Evolutionary conservation across 2,113 vertebrate species (phyloP), one percentile per base, ranked within the genome.

Genomic region (Crotalus helleri): DNA sequence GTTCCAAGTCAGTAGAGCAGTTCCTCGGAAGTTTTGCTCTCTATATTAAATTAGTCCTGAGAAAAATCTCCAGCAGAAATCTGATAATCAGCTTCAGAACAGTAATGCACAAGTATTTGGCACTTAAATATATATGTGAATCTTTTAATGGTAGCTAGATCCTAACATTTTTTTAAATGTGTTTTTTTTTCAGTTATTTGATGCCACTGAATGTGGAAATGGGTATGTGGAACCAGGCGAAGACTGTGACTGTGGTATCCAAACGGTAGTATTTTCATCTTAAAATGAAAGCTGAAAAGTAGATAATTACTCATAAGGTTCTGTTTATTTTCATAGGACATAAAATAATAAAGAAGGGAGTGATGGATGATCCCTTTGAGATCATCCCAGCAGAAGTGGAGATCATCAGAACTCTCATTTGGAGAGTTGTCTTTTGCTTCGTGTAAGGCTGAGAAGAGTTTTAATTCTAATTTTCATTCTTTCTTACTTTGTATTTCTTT

Each of bases 181-280:
- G 95, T 74, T 91, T 95, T 93, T 94, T 94, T 97, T 97, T 94
- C 97, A 99, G 99, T 97, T 99, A 19, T 99, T 99, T 91, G 99
- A 99, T 96, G 46, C 96, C 3, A 98, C 99, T 0, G 98, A 99
- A 93, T 99, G 99, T 97, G 99, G 99, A 92, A 99, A 99, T 93
- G 99, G 99, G n/a, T 99, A 98, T 24, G 98, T 99, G 29, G 99
- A 99, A 96, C 97, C 98, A 81, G 99, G 99, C 95, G 99, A 99
- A 96, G 99, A 99, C 94, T 99, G 99, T 19, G 99, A 99, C 90
- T 99, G 99, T 0, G 99, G 99, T 69, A 97, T 98, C n/a, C 98
- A 98, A 96, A 97, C 98, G 94, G 99, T 98, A 97, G 97, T n/a
- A 61, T 88, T 39, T 24, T 91, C 85, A n/a, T 13, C 24, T 55